Base-by-base conservation (phyloP, 2,888 invertebrate species). In the Vannuccia rotundouncinata region DNA sequence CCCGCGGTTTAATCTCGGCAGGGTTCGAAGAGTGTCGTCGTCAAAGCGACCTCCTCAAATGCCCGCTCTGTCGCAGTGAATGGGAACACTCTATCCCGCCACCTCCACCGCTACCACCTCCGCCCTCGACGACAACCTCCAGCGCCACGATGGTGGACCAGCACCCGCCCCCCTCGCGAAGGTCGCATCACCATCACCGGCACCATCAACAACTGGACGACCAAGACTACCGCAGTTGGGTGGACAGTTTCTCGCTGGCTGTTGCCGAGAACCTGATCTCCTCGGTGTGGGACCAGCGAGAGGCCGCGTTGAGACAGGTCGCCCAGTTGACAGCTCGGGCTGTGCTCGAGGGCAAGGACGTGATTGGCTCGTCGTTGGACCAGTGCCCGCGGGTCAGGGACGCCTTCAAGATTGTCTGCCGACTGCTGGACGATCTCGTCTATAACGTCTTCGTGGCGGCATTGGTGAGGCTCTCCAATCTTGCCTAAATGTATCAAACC, bases 371-470 rank as follows among this genome's bases (percentile, higher is more conserved):
- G 0, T 84, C 85, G 0, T 28, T 77, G 74, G 81, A 45, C 1
- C 28, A 77, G 31, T 86, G 87, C 81, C 66, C 66, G 2, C 5
- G 66, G 25, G 22, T 66, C 17, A 5, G 22, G 66, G 66, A 66
- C 25, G 66, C 66, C 66, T 66, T 66, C 25, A 66, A 66, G 66
- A 66, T 66, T 66, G 66, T 66, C 66, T 87, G 87, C 79, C 85
- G 85, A 80, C 85, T 89, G 27, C 84, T 89, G 28, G 85, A 85
- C 31, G 89, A 89, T 83, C 89, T 89, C 13, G 89, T 89, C 2
- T 89, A 89, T 83, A 87, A 86, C 83, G 89, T 89, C 28, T 89
- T 88, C 84, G 86, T 88, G 17, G 88, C 88, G 66, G 86, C 86
- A 75, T 82, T 89, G 84, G 89, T 89, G 83, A 84, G 88, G n/a